Evolutionary conservation across 2,888 invertebrate species (phyloP), one percentile per base, ranked within the genome.

Genomic region (Drosophila borborema): DNA sequence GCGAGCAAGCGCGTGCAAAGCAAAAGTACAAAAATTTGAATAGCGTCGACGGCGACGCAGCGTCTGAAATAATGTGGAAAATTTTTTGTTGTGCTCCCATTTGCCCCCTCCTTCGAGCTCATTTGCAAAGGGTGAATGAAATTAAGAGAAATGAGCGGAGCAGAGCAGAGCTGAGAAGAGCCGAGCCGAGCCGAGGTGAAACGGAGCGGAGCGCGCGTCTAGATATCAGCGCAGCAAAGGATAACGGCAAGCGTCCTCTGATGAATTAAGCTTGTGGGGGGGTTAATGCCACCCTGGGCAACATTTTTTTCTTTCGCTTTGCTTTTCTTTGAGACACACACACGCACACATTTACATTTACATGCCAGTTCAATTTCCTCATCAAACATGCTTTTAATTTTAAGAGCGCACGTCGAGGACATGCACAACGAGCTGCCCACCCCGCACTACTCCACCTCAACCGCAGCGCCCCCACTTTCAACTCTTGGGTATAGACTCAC

Each of bases 121-220:
- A 87, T 89, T 90, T 88, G 91, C 90, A 88, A 88, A 88, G 87
- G 87, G 87, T 88, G 87, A 88, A 90, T 84, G 90, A 87, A 89
- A 85, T 89, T 87, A 77, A 78, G 80, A 74, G 74, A 86, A 86
- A 86, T 73, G 86, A 74, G 68, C 62, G 59, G 62, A 67, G 53
- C 58, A 41, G 45, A 34, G 46, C 31, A 3, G 56, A 23, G 45
- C 12, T 2, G 45, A 45, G 18, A 18, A 1, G 43, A 38, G 38
- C 38, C 7, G 34, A 34, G 34, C 1, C 10, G 41, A 23, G 31
- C 16, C 20, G 58, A 31, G n/a, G 10, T n/a, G 49, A 5, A n/a
- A 28, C 23, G 48, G 48, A n/a, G 48, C 23, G 48, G 48, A 68
- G 63, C 60, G 58, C 60, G 43, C 68, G 63, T 66, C 58, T 58